Evolutionary conservation across 2,888 invertebrate species (phyloP), one percentile per base, ranked within the genome.

Genomic region (Troglohyphantes excavatus): DNA sequence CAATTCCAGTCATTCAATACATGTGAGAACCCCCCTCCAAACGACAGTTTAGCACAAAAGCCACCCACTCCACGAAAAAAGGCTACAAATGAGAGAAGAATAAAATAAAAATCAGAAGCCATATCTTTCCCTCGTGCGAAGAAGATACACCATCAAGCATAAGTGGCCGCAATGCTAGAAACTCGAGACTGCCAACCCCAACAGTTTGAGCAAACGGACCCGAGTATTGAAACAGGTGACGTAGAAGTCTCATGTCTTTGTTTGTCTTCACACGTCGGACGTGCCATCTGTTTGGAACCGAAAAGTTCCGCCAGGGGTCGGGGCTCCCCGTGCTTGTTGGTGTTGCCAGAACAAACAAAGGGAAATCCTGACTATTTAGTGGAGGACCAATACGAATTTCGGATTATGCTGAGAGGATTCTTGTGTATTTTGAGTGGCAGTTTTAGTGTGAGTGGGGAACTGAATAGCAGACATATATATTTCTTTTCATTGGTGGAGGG

Each of bases 111-210:
- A 59, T 19, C 65, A 78, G 53, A 78, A 78, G 33, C 79, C 63
- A 79, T 72, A 21, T 53, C 5, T 7, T 53, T 21, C 21, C 21
- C 61, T 17, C n/a, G n/a, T n/a, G 23, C 26, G 43, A 73, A 79
- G 68, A 81, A 81, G 87, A 88, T 75, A 73, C 87, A 73, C 17
- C 81, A 23, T 39, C 29, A 43, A 26, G 27, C 53, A n/a, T 82
- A 89, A 89, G 88, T 89, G 82, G 88, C 88, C 82, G 76, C 88
- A 89, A 83, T 76, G 11, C 88, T n/a, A 89, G 88, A 89, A 89
- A 89, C 75, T 27, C 70, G 82, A 88, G 39, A 43, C 75, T 75
- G 46, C 67, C 21, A 53, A 39, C 9, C n/a, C 27, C 67, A 43
- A 65, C 73, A 43, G 75, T 81, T 75, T 88, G 87, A 81, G 27